Percentiles rank a stretch among this genome's conserved stretches.
These are phyloP conservation scores for Melanostigma gelatinosum DNA, from an alignment of 2,113 vertebrate species.

Conservation along the genomic window DNA sequence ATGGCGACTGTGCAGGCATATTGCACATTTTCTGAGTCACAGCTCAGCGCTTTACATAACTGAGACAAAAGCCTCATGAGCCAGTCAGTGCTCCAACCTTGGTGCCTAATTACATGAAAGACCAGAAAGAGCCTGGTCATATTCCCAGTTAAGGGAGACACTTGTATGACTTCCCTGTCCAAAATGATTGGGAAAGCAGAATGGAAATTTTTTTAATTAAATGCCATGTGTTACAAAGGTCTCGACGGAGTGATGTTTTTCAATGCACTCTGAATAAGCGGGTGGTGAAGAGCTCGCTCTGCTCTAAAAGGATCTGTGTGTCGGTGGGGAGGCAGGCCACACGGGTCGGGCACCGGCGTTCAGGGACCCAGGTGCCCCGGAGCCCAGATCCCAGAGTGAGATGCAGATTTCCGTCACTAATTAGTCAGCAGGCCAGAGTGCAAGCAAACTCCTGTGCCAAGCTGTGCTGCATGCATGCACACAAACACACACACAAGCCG, in stretches of 20 bases:
- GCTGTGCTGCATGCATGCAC: background rate
- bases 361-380: conserved; percentile 37
- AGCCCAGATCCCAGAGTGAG: conserved; percentile 50
- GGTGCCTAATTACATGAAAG: background rate
- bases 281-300: background rate
- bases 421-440: conserved; percentile 59
- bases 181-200: background rate
- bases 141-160: background rate
- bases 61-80: background rate
- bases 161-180: background rate
- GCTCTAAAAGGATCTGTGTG: conserved; percentile 47
- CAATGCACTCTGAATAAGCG: background rate
- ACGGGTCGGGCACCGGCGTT: conserved; percentile 21
- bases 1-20: background rate
- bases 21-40: conserved; percentile 11
- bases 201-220: background rate
- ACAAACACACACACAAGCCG: conserved; percentile 5
- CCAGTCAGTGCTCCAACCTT: background rate
- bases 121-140: background rate
- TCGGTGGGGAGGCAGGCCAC: conserved; percentile 44
- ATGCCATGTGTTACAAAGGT: background rate
- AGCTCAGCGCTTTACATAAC: conserved; percentile 3
- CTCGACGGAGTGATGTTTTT: conserved; percentile 20
- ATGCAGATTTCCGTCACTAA: conserved; percentile 64
- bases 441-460: conserved; percentile 34